Conservation (phyloP, 2,888 invertebrate species). For the Pyrgus malvae region DNA sequence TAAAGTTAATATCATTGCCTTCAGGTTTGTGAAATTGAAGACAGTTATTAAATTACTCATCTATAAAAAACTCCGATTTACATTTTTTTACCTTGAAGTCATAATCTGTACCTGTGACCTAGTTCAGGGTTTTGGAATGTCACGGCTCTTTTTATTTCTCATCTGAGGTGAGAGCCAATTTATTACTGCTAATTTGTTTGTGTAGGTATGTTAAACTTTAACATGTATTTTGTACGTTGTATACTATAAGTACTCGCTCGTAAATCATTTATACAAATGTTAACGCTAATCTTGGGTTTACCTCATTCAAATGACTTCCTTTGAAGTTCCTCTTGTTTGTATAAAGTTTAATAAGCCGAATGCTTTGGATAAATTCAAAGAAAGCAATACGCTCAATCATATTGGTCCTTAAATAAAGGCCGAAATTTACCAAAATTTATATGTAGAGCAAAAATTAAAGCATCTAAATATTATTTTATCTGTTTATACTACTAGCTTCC, state of each 20-base stretch:
- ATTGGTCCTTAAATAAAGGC: background rate
- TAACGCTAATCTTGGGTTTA: background rate
- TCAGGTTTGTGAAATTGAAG: too few relatives aligned
- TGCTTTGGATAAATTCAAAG: background rate
- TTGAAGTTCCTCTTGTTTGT: slow-evolving; percentile 1
- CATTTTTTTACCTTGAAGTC: slow-evolving; percentile 10
- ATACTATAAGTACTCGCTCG: background rate
- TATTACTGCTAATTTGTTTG: background rate
- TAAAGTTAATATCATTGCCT: too few relatives aligned
- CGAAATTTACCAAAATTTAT: too few relatives aligned
- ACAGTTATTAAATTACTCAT: background rate
- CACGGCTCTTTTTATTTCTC: slow-evolving; percentile 52
- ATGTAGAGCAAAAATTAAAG: too few relatives aligned
- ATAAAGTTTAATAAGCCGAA: background rate
- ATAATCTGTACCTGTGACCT: slow-evolving; percentile 37
- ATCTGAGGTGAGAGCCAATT: slow-evolving; percentile 37
- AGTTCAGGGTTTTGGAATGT: slow-evolving; percentile 51
- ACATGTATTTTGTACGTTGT: background rate
- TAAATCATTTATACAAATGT: background rate
- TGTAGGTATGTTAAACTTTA: background rate
- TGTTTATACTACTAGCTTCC: too few relatives aligned
- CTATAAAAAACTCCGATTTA: background rate
- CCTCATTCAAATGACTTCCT: background rate
- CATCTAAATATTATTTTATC: too few relatives aligned
- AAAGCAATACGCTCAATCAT: background rate